Conservation (phyloP, 2,113 vertebrate genomes). For the Penelope pileata region DNA sequence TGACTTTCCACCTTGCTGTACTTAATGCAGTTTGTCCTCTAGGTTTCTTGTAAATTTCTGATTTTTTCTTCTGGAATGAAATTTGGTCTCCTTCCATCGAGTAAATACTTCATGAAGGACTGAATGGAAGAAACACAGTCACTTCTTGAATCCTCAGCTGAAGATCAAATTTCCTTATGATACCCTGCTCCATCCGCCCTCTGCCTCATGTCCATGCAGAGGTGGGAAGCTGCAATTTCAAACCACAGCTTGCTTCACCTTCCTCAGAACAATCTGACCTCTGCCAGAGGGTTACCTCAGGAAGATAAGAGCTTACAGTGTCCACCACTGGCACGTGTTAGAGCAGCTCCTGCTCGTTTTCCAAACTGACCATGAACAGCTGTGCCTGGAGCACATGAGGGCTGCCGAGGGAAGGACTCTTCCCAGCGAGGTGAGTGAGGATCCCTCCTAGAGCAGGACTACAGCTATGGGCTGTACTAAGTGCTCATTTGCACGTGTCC, state of each 20-base stretch:
- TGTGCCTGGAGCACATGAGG: background rate
- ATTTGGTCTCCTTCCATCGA: background rate
- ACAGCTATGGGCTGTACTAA: accelerated
- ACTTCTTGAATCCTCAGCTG: background rate
- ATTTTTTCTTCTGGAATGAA: background rate
- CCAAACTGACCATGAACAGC: background rate
- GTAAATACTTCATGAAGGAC: background rate
- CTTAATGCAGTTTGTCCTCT: background rate
- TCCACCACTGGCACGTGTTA: background rate
- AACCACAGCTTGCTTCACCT: background rate
- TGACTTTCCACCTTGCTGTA: background rate
- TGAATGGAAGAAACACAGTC: background rate
- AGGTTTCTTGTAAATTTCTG: background rate
- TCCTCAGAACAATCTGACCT: background rate
- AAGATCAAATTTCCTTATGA: background rate
- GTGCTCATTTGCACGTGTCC: background rate
- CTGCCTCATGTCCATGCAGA: background rate
- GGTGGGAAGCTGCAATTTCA: background rate
- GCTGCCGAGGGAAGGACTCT: background rate
- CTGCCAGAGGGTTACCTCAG: background rate
- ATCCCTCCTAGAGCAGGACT: background rate
- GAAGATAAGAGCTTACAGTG: background rate
- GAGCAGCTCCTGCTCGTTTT: accelerated
- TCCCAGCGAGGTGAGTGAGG: background rate
- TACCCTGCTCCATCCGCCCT: background rate